phyloP scores from a whole-genome alignment of 2,113 vertebrate genomes.

The Cynocephalus volans region DNA sequence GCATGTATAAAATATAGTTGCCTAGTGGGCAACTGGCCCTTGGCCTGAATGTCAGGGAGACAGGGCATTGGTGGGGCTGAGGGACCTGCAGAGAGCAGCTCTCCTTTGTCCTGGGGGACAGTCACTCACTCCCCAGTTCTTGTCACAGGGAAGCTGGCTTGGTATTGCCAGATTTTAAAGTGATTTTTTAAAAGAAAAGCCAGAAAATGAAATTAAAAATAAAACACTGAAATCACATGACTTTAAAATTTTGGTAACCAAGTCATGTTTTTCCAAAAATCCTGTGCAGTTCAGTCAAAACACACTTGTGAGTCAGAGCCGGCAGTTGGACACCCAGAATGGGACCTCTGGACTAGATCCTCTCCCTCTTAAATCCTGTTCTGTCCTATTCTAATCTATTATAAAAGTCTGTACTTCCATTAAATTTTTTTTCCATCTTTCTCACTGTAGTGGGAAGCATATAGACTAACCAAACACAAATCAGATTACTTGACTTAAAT shows the following conservation, averaged over 20 bases:
- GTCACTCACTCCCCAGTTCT: accelerated
- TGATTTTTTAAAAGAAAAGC: neutral
- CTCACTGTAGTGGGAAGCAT: neutral
- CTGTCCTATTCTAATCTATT: neutral
- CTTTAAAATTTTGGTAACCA: neutral
- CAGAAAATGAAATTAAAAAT: neutral
- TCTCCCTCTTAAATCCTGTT: neutral
- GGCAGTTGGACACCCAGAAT: neutral
- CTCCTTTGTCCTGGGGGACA: neutral
- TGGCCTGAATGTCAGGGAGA: neutral
- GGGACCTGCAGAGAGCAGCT: neutral
- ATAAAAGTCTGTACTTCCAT: neutral
- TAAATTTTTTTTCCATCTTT: conserved; percentile 2
- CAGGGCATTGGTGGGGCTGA: too few relatives aligned
- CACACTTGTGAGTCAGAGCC: neutral
- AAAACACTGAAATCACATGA: neutral
- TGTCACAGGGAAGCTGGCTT: neutral
- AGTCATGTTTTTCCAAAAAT: conserved; percentile 6
- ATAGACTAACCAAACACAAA: conserved; percentile 16
- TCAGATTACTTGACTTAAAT: conserved; percentile 7
- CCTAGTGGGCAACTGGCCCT: neutral
- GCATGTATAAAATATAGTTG: neutral
- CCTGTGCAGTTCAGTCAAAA: neutral
- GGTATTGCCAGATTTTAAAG: neutral
- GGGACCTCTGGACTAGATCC: neutral